phyloP scores from a whole-genome alignment of 2,797 vertebrate genomes.

The Loris lydekkerianus region DNA sequence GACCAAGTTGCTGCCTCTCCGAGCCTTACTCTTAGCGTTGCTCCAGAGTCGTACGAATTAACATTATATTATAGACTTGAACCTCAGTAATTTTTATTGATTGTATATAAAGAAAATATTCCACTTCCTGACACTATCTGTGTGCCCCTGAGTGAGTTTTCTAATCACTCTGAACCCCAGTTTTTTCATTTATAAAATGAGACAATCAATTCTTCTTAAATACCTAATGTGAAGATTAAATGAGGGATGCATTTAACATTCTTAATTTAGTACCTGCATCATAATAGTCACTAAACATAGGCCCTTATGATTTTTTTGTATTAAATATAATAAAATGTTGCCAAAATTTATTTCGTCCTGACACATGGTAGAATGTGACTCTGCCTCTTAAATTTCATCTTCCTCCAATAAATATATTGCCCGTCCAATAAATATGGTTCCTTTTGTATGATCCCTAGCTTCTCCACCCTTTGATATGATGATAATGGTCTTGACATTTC shows the following conservation, averaged over 20 bases:
- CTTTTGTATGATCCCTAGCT: neutral
- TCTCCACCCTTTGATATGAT: neutral
- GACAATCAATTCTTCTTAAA: neutral
- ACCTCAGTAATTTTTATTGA: conserved; percentile 24
- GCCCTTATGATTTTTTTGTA: neutral
- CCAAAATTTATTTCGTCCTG: neutral
- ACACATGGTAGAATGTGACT: neutral
- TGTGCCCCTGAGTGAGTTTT: neutral
- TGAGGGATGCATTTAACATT: neutral
- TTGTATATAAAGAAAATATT: rapidly evolving
- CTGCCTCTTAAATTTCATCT: conserved; percentile 5
- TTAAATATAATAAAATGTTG: neutral
- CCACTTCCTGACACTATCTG: neutral
- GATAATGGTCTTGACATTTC: neutral
- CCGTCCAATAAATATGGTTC: neutral
- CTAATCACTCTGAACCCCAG: neutral
- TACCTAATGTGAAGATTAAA: neutral
- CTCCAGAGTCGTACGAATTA: conserved; percentile 10
- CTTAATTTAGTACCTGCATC: neutral
- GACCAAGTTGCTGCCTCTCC: conserved; percentile 12
- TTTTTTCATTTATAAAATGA: conserved; percentile 33
- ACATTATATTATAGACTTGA: conserved; percentile 19
- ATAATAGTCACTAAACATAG: neutral
- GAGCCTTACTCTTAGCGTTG: neutral
- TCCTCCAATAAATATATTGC: neutral